Evolutionary conservation across 2,797 vertebrate species (phyloP), one percentile per base, ranked within the genome.

Genomic region (Lagocephalus sceleratus): DNA sequence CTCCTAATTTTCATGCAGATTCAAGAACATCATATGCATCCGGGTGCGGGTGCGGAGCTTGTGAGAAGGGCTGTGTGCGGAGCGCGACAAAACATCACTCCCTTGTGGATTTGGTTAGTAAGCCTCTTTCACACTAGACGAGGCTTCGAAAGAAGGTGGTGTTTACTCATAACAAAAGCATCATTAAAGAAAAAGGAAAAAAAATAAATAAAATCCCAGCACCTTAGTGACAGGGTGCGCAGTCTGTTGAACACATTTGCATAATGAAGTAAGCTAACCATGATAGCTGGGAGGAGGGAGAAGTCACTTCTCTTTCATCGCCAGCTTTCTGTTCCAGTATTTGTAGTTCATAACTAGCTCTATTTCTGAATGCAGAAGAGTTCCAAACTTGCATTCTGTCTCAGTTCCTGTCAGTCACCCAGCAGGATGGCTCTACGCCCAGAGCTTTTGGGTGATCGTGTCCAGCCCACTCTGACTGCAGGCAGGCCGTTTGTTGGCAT

Each of bases 91-190:
- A 83, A 78, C 63, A 78, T 57, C 25, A 54, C 62, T 87, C 76
- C 68, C 71, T 60, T 8, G 78, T 67, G 72, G 68, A 81, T 82
- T 68, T 73, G 57, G 69, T 54, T 53, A 66, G 60, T 80, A 77
- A 75, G 71, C 73, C 75, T 73, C 66, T 71, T 77, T 81, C 72
- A 76, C 72, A 76, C 62, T 29, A 69, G 68, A 75, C 63, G 51
- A 59, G 68, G 51, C 51, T 68, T 60, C 68, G 52, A 76, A 76
- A 51, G 60, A 45, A 72, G 66, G 56, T 25, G 64, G 62, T 71
- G 73, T 78, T 81, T 83, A 66, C 71, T 79, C 73, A 85, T 83
- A 63, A 80, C 79, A 84, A 73, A 52, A 54, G 60, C 19, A 40
- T 51, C 26, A 1, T 60, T 75, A 56, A 46, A 21, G 63, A 63